phyloP scores from a whole-genome alignment of 2,113 vertebrate genomes.

The Echinops telfairi region DNA sequence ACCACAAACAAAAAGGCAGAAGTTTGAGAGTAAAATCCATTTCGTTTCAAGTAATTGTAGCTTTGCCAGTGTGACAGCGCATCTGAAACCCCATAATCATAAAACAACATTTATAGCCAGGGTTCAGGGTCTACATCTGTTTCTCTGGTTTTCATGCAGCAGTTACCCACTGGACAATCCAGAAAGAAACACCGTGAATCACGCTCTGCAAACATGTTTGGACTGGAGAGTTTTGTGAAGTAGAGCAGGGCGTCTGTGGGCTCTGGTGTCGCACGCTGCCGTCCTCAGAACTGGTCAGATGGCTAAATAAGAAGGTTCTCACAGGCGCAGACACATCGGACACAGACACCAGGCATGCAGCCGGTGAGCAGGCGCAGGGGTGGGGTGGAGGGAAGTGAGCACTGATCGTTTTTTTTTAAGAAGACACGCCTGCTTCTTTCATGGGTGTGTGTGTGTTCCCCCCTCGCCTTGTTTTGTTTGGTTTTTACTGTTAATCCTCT shows the following conservation, averaged over 20 bases:
- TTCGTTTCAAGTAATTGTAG: conserved; percentile 86
- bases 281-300: conserved; percentile 70
- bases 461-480: conserved; percentile 4
- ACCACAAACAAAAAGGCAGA: conserved; percentile 83
- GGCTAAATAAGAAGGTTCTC: conserved; percentile 75
- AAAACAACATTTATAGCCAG: conserved; percentile 89
- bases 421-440: not conserved
- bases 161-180: conserved; percentile 90
- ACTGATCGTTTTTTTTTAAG: not conserved
- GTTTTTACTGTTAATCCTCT: conserved; percentile 79
- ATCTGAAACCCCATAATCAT: conserved; percentile 90
- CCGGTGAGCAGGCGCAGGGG: conserved; percentile 56
- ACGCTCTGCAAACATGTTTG: conserved; percentile 81
- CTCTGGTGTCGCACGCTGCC: conserved; percentile 31
- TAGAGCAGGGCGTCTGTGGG: conserved; percentile 54
- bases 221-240: conserved; percentile 82
- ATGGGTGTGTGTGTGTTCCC: not conserved
- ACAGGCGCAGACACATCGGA: conserved; percentile 65
- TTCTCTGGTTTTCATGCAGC: conserved; percentile 88
- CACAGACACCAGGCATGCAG: conserved; percentile 67
- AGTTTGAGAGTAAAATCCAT: conserved; percentile 86
- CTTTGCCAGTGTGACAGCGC: conserved; percentile 88
- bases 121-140: conserved; percentile 90
- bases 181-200: conserved; percentile 87
- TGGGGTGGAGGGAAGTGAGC: not conserved